A percentile compares a stretch with the other conserved stretches of the same genome.
Evolutionary conservation across 2,113 vertebrate genomes (phyloP).

Genomic region (Romanogobio albipinnatus): DNA sequence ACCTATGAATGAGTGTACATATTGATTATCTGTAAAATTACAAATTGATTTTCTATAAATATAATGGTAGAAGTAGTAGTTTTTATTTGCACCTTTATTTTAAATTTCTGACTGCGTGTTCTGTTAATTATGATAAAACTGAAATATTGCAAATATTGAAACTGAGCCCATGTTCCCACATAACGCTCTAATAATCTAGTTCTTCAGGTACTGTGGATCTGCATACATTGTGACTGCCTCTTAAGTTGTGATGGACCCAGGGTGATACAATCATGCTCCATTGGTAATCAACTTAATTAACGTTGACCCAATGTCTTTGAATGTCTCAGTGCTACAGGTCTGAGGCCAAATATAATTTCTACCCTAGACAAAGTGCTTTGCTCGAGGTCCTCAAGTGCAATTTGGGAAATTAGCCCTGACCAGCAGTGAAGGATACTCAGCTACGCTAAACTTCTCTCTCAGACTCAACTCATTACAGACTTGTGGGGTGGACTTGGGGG

Average conservation of each 20-base stretch:
- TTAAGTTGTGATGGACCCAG: slow-evolving; percentile 56
- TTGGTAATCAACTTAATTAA: slow-evolving; percentile 66
- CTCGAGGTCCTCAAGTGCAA: slow-evolving; percentile 59
- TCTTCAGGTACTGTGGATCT: neutral
- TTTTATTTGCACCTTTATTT: neutral
- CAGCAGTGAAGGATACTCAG: slow-evolving; percentile 50
- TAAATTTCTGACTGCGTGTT: slow-evolving; percentile 5
- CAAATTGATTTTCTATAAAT: neutral
- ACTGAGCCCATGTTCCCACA: neutral
- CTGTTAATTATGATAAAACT: neutral
- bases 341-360: slow-evolving; percentile 58
- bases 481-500: slow-evolving; percentile 28
- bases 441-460: slow-evolving; percentile 40
- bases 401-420: slow-evolving; percentile 59
- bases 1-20: neutral
- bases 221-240: slow-evolving; percentile 24
- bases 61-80: neutral
- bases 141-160: slow-evolving; percentile 24
- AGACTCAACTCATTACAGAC: slow-evolving; percentile 27
- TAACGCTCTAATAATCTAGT: neutral
- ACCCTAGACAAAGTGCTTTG: slow-evolving; percentile 52
- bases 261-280: slow-evolving; percentile 60
- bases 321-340: slow-evolving; percentile 56
- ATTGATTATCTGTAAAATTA: neutral
- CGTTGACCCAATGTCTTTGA: slow-evolving; percentile 53